A percentile compares a stretch with the other conserved stretches of the same genome.
Evolutionary conservation across 2,797 vertebrate species (phyloP).

Genomic region (Jordanella pulchra): DNA sequence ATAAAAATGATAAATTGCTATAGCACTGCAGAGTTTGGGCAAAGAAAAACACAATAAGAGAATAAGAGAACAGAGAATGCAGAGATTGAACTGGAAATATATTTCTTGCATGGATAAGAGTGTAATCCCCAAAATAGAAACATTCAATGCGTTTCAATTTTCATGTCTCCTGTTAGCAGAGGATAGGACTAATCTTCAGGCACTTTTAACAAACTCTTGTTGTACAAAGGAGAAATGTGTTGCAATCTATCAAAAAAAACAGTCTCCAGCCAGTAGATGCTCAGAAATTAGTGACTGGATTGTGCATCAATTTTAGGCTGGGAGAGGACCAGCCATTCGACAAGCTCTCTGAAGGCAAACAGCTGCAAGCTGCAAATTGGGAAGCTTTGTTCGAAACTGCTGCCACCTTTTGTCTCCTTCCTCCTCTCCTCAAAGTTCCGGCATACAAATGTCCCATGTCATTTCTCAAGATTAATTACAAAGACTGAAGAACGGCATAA

Average conservation of each 20-base stretch:
- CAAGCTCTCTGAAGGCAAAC: constrained; percentile 61
- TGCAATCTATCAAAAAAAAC: constrained; percentile 34
- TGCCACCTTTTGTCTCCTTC: constrained; percentile 65
- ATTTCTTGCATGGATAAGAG: background rate
- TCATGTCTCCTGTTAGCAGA: constrained; percentile 7
- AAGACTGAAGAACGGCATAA: constrained; percentile 46
- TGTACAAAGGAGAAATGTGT: constrained; percentile 35
- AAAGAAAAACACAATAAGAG: background rate
- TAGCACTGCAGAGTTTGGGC: background rate
- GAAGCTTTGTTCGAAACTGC: constrained; percentile 56
- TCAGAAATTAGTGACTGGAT: constrained; percentile 36
- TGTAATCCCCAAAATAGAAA: background rate
- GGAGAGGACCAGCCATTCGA: constrained; percentile 39
- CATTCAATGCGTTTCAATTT: background rate
- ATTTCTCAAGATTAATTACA: constrained; percentile 64
- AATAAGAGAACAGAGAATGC: background rate
- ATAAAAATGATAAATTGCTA: constrained; percentile 6
- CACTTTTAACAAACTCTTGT: constrained; percentile 23
- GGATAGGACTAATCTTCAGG: constrained; percentile 10
- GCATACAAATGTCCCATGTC: constrained; percentile 69
- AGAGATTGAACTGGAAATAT: background rate
- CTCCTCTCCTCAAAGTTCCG: constrained; percentile 57
- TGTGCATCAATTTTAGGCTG: constrained; percentile 41
- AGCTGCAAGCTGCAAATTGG: constrained; percentile 71
- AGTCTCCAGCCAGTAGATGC: constrained; percentile 32